Base-by-base conservation (phyloP, 2,113 vertebrate genomes). In the Gorilla gorilla region DNA sequence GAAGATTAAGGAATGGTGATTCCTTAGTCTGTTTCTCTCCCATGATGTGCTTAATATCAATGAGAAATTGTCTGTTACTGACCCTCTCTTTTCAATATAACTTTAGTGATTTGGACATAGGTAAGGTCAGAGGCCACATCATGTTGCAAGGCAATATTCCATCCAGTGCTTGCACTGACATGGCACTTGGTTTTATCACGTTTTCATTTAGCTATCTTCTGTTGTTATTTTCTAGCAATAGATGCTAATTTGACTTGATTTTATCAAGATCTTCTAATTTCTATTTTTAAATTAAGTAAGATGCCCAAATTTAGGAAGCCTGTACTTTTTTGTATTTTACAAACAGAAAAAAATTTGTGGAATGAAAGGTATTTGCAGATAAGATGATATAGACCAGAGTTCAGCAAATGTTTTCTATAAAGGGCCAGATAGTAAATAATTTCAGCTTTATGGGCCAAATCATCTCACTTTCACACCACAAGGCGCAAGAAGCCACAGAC, bases 121-220 rank as follows among this genome's bases (percentile, higher is more conserved):
- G 20, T 75, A 16, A 59, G 27, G 23, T 81, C 7, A 52, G 32
- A 20, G 75, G 16, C 8, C 25, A 23, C 30, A 4, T 45, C 59
- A 16, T 10, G 8, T 0, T 27, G 2, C 8, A 13, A 30, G 2
- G 64, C n/a, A 18, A 17, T 14, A 27, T 35, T 85, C 32, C 32
- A 30, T 82, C 14, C 43, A 23, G 11, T n/a, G 3, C 12, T 35
- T 40, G 27, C 4, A 13, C 7, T 27, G 50, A 1, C 30, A 55
- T 6, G 55, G 11, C 50, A 50, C 7, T 2, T 6, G 35, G 18
- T 0, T 52, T 88, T 52, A 6, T 20, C 1, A 11, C 4, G 25
- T 79, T 85, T 87, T 88, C 16, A 66, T 59, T 55, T n/a, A 12
- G 55, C 20, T 76, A 0, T 43, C 9, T 32, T 48, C 57, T 32